Evolutionary conservation across 2,888 invertebrate genomes (phyloP).

Genomic region (Sarcophaga rosellei): DNA sequence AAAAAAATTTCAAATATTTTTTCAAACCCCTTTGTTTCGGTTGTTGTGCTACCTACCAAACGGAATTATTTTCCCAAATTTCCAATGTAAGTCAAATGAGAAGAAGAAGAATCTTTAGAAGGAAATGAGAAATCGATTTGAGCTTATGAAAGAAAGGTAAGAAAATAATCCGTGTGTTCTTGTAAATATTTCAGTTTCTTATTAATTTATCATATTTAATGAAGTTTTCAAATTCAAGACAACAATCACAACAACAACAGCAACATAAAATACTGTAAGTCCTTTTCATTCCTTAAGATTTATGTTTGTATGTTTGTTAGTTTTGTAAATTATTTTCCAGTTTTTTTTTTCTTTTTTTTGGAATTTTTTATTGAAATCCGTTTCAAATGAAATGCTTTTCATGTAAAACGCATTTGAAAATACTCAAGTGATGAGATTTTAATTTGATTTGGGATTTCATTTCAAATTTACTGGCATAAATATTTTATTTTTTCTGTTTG

Average conservation of each 20-base stretch:
- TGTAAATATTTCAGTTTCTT: constrained; percentile 32
- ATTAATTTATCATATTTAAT: constrained; percentile 63
- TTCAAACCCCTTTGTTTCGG: not conserved
- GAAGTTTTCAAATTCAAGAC: constrained; percentile 32
- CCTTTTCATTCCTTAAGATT: not conserved
- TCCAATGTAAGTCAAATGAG: not conserved
- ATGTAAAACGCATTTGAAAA: not conserved
- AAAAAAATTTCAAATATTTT: constrained; percentile 42
- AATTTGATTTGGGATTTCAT: constrained; percentile 53
- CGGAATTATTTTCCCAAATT: constrained; percentile 22
- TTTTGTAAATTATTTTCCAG: too few species aligned
- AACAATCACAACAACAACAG: not conserved
- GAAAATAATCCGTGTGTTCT: constrained; percentile 39
- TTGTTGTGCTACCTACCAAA: constrained; percentile 21
- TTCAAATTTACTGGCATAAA: constrained; percentile 10
- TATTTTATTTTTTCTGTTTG: constrained; percentile 4
- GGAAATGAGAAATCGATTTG: constrained; percentile 30
- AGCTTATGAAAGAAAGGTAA: constrained; percentile 48
- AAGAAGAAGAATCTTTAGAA: not conserved
- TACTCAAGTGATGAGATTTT: not conserved
- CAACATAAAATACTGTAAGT: not conserved
- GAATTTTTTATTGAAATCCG: too few species aligned
- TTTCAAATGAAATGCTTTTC: not conserved
- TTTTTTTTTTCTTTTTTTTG: not conserved
- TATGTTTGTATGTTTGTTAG: not conserved